Evolutionary conservation across 2,797 vertebrate species (phyloP), one percentile per base, ranked within the genome.

Genomic region (Mus minutoides): DNA sequence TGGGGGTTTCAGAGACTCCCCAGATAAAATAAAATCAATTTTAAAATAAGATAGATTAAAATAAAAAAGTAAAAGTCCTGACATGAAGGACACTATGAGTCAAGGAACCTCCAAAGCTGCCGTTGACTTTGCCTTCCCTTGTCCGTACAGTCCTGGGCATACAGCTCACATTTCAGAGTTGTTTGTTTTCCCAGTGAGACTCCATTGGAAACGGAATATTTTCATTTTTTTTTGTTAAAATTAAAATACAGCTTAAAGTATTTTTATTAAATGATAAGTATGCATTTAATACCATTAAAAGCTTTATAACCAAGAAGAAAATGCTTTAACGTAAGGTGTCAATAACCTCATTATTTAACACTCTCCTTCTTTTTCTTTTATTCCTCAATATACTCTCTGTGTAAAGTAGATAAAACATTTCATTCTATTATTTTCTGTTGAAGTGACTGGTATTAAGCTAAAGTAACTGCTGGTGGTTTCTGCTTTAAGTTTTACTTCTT

Each of bases 401-500:
- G 6, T 94, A 73, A 79, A 93, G 5, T 87, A 80, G 46, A 58
- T 67, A 86, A 76, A 94, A 16, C 21, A 92, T 43, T 87, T 94
- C 21, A 40, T 40, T 83, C 24, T 60, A 17, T 29, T 60, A 26
- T 82, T 84, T 64, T 67, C 26, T 97, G 3, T 56, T 40, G 54
- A 93, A 92, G 5, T n/a, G 80, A 49, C 40, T 40, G 3, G 2
- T 92, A 67, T 78, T 94, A 94, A 46, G 9, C 46, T 46, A 46
- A n/a, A 94, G 82, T 94, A 82, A 29, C 43, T 94, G 85, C 60
- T 91, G 29, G 34, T 79, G 64, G 0, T 96, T 91, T 94, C 82
- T 95, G 46, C 54, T 76, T 3, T 6, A 91, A 90, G 21, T 9
- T 11, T 92, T 88, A 67, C 56, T 94, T 89, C 58, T 94, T 46